These are phyloP conservation scores for Cheiracanthium punctorium DNA, from an alignment of 2,888 invertebrate genomes.

Conservation along the genomic window DNA sequence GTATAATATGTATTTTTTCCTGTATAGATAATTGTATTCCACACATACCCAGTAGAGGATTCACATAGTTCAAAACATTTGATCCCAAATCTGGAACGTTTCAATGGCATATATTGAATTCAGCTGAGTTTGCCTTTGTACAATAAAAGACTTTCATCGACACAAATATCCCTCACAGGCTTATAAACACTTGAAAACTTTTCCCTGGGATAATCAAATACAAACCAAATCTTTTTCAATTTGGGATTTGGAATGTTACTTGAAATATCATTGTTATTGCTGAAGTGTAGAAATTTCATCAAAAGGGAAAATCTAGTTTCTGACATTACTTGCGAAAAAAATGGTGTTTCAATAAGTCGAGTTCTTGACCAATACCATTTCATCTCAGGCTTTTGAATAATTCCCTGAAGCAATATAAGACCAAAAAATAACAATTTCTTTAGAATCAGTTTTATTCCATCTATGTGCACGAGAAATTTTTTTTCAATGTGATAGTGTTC, in stretches of 20 bases:
- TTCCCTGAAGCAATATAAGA: conserved; percentile 14
- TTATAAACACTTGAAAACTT: neutral
- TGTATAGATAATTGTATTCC: neutral
- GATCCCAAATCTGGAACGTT: neutral
- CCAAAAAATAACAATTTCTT: conserved; percentile 24
- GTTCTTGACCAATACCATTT: conserved; percentile 23
- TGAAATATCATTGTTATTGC: conserved; percentile 5
- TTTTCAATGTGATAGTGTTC: neutral
- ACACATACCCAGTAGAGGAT: neutral
- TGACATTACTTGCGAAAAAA: conserved; percentile 12
- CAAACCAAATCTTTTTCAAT: conserved; percentile 36
- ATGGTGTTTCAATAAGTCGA: neutral
- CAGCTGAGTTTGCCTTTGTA: neutral
- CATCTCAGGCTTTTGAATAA: conserved; percentile 30
- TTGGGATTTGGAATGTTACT: neutral
- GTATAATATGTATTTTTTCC: neutral
- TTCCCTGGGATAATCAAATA: neutral
- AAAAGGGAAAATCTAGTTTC: neutral
- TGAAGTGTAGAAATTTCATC: conserved; percentile 35
- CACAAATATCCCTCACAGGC: neutral
- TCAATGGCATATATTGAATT: neutral
- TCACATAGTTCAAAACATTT: neutral
- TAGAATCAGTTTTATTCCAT: neutral
- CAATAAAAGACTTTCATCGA: neutral
- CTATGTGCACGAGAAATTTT: neutral